These are phyloP conservation scores for Bettongia penicillata DNA, from an alignment of 2,113 vertebrate genomes.

Conservation along the genomic window DNA sequence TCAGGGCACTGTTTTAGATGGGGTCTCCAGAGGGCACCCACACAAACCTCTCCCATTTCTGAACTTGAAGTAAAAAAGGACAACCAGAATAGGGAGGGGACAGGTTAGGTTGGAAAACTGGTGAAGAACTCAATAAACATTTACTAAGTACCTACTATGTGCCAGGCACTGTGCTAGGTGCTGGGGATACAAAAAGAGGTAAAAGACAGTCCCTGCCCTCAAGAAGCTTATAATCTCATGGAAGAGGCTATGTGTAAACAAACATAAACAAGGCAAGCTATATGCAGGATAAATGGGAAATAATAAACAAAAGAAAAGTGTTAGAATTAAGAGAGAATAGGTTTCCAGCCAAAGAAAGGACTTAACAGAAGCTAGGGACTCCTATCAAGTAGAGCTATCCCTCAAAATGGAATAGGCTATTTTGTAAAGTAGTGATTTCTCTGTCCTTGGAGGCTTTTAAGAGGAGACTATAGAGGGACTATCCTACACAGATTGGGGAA, in stretches of 20 bases:
- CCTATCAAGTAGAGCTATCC: not conserved
- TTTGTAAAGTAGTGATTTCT: not conserved
- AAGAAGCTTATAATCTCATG: not conserved
- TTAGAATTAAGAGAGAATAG: not conserved
- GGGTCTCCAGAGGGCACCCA: not conserved
- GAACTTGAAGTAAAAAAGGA: not conserved
- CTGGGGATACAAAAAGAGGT: not conserved
- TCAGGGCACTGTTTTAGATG: not conserved
- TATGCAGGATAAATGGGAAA: not conserved
- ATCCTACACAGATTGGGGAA: not conserved
- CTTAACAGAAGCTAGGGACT: not conserved
- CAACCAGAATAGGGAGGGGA: not conserved
- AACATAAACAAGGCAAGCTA: not conserved
- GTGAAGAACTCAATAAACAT: not conserved
- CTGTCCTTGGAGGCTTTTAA: not conserved
- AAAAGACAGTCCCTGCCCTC: not conserved
- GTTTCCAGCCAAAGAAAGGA: not conserved
- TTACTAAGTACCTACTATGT: not conserved
- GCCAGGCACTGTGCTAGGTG: not conserved
- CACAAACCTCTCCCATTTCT: not conserved
- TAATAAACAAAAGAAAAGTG: not conserved
- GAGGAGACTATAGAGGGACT: not conserved
- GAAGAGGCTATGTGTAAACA: not conserved
- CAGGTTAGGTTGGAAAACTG: not conserved
- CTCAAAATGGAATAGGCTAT: not conserved